A percentile compares a stretch with the other conserved stretches of the same genome.
Conservation (phyloP, 2,888 invertebrate genomes). For the Scaptomyza polygonia region DNA sequence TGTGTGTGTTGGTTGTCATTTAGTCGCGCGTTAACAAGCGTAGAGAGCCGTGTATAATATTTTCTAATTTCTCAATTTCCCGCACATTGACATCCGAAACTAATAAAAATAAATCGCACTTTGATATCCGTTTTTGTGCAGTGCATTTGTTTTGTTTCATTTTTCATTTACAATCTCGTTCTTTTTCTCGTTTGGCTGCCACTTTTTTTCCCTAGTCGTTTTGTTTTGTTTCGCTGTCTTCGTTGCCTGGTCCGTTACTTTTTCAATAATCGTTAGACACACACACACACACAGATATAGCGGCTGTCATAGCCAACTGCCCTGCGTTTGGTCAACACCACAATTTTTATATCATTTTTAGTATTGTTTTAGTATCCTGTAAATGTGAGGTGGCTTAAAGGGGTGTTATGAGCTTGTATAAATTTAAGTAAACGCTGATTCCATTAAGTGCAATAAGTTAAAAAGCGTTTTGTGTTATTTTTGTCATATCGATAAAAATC, state of each 20-base stretch:
- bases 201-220: too few relatives aligned
- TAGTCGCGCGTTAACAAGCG: slow-evolving; percentile 68
- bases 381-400: neutral
- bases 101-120: slow-evolving; percentile 81
- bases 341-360: slow-evolving; percentile 72
- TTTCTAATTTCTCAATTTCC: slow-evolving; percentile 81
- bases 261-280: slow-evolving; percentile 68
- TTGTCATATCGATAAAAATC: neutral
- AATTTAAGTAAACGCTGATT: neutral
- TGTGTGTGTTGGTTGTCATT: slow-evolving; percentile 27
- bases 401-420: neutral
- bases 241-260: slow-evolving; percentile 34
- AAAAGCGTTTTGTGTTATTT: neutral
- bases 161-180: slow-evolving; percentile 12
- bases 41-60: slow-evolving; percentile 71
- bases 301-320: slow-evolving; percentile 49
- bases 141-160: slow-evolving; percentile 45
- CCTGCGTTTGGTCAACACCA: slow-evolving; percentile 45
- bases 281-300: slow-evolving; percentile 41
- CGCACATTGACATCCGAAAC: slow-evolving; percentile 80
- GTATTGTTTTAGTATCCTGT: slow-evolving; percentile 28
- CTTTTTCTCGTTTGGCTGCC: slow-evolving; percentile 25
- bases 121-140: slow-evolving; percentile 72
- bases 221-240: too few relatives aligned
- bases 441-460: neutral